Evolutionary conservation across 2,113 vertebrate genomes (phyloP).

Genomic region (Charadrius vociferus): DNA sequence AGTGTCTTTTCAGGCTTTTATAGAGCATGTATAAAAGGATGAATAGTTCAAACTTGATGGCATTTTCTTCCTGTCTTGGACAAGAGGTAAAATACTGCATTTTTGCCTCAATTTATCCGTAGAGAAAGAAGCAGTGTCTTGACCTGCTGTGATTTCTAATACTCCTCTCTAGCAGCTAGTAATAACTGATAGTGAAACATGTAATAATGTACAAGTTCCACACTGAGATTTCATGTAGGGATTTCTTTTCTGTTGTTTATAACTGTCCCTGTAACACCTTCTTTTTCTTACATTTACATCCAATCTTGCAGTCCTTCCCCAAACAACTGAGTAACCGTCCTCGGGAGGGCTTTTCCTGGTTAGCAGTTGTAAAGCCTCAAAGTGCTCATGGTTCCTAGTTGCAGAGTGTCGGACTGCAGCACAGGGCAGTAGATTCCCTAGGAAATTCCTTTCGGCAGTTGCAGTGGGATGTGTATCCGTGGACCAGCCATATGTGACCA

Average conservation of each 20-base stretch:
- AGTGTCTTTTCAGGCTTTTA: slow-evolving; percentile 23
- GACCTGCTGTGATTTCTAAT: neutral
- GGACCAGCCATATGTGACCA: neutral
- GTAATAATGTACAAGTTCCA: neutral
- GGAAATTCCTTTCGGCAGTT: neutral
- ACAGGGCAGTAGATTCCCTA: neutral
- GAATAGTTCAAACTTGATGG: neutral
- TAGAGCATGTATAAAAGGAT: neutral
- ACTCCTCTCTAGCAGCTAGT: neutral
- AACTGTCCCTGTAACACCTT: neutral
- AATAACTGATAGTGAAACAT: neutral
- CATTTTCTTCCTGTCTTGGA: neutral
- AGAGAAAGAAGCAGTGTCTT: neutral
- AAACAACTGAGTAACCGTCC: neutral
- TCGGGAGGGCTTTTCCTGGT: neutral
- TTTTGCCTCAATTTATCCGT: neutral
- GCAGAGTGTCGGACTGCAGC: neutral
- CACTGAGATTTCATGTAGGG: neutral
- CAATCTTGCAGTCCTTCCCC: neutral
- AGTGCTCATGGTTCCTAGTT: neutral
- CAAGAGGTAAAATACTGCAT: neutral
- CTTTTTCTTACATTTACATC: neutral
- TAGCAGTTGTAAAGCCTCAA: neutral
- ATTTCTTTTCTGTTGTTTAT: neutral
- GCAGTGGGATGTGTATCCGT: neutral